Evolutionary conservation across 2,888 invertebrate genomes (phyloP).

Genomic region (Rhamnusium bicolor): DNA sequence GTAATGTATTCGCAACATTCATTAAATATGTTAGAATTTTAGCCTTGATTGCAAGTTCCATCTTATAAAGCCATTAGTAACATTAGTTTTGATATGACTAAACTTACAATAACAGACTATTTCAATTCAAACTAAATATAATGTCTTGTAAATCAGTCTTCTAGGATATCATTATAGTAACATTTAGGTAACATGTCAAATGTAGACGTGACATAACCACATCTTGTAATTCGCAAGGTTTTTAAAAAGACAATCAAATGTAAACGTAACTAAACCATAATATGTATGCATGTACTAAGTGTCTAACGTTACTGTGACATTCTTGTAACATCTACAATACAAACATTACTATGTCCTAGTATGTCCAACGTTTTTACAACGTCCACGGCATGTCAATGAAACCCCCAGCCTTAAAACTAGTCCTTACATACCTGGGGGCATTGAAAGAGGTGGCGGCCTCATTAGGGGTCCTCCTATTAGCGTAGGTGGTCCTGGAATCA

Average conservation of each 20-base stretch:
- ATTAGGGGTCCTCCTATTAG: conserved; percentile 76
- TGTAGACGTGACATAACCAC: not conserved
- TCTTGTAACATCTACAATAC: conserved; percentile 1
- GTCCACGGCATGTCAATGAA: not conserved
- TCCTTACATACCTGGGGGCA: conserved; percentile 76
- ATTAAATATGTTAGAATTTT: not conserved
- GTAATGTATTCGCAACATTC: not conserved
- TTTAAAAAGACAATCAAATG: not conserved
- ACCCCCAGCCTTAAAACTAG: conserved; percentile 11
- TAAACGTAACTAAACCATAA: too few relatives aligned
- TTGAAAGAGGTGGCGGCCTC: conserved; percentile 77
- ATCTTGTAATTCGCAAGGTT: not conserved
- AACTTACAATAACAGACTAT: not conserved
- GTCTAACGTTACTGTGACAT: not conserved
- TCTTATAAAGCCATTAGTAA: not conserved
- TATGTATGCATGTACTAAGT: not conserved
- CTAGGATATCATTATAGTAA: not conserved
- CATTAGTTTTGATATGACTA: not conserved
- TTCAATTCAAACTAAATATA: not conserved
- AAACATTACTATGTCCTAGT: too few relatives aligned
- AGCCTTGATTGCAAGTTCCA: not conserved
- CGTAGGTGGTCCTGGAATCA: conserved; percentile 72
- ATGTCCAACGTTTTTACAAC: not conserved
- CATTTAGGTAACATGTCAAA: not conserved
- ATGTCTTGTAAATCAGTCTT: not conserved